Evolutionary conservation across 2,888 invertebrate species (phyloP).

Genomic region (Dermolepida albohirtum): DNA sequence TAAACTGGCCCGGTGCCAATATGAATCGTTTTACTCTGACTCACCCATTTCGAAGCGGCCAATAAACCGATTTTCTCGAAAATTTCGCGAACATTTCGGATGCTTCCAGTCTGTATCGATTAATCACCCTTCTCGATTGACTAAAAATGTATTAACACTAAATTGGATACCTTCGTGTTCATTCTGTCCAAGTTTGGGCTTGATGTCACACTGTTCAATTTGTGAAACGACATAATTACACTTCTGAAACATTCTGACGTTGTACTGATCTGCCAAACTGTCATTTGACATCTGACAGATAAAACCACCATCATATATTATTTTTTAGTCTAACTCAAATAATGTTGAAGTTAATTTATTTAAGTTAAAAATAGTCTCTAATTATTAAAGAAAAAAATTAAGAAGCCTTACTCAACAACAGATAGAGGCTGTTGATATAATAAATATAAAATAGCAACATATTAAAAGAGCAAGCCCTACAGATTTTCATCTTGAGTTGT

Average conservation of each 20-base stretch:
- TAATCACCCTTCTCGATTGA: not conserved
- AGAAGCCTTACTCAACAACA: too few relatives aligned
- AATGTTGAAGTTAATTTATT: too few relatives aligned
- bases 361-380: too few relatives aligned
- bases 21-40: conserved; percentile 47
- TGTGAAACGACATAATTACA: conserved; percentile 34
- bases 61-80: conserved; percentile 46
- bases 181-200: conserved; percentile 47
- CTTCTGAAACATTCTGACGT: conserved; percentile 1
- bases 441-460: too few relatives aligned
- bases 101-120: conserved; percentile 14
- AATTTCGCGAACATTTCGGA: conserved; percentile 34
- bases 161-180: conserved; percentile 50
- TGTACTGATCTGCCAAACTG: conserved; percentile 3
- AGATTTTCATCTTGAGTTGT: too few relatives aligned
- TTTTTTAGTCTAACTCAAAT: too few relatives aligned
- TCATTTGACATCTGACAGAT: too few relatives aligned
- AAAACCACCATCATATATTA: too few relatives aligned
- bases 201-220: conserved; percentile 45
- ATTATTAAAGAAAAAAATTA: too few relatives aligned
- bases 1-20: conserved; percentile 48
- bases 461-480: too few relatives aligned
- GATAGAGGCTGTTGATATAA: too few relatives aligned
- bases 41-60: conserved; percentile 47
- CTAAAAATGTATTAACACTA: conserved; percentile 11